Base-by-base conservation (phyloP, 2,888 invertebrate species). In the Machimus atricapillus region DNA sequence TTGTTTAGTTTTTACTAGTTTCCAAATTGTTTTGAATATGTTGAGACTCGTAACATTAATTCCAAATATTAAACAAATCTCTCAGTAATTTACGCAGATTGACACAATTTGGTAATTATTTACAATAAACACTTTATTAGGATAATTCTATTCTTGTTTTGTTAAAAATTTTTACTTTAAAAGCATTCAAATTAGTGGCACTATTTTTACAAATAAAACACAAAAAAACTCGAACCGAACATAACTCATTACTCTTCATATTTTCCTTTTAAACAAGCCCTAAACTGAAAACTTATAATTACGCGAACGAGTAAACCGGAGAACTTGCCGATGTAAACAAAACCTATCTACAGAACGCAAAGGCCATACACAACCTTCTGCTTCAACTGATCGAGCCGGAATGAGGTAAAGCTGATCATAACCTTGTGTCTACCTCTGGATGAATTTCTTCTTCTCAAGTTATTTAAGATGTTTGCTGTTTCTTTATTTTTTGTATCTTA, bases 371-470 rank as follows among this genome's bases (percentile, higher is more conserved):
- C 85, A 83, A 87, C 89, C 87, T 88, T 82, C 88, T 88, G 83
- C 85, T 74, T 87, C 88, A 78, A 88, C 85, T 87, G 88, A 89
- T 89, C 87, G 81, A 87, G 86, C 86, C 88, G 77, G 87, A 87
- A 87, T 88, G 87, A 87, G 86, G 86, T 43, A 74, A 87, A 87
- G 86, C 78, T 81, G 81, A 87, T 85, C 46, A 85, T 87, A 85
- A 86, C 86, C 87, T 88, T 87, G 87, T 83, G 81, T 86, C 52
- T 79, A 79, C 79, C 79, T 52, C 52, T 52, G 31, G 52, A 79
- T 79, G 52, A 79, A 79, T 79, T 79, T 79, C 79, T 79, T 79
- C 79, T 79, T 52, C 79, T 79, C 52, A 79, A n/a, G 23, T 79
- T 79, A 52, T 79, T 79, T 52, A 46, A 52, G 79, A 16, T 79